Evolutionary conservation across 2,797 vertebrate species (phyloP).

Genomic region (Sebastiscus tertius): DNA sequence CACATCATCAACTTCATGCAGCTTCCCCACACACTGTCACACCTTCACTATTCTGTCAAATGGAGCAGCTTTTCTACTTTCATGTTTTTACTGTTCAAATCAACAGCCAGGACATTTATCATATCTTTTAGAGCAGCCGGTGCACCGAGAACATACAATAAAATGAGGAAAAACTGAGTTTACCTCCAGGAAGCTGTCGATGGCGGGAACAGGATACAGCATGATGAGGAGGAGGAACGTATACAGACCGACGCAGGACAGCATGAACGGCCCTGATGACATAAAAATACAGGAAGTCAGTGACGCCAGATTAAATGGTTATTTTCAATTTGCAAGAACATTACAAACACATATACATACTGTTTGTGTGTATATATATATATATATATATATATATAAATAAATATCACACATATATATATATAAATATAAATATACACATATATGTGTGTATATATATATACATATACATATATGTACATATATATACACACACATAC

Average conservation of each 20-base stretch:
- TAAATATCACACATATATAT: too few relatives aligned
- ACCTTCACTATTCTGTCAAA: neutral
- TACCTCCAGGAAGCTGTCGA: conserved; percentile 91
- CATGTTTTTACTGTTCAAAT: neutral
- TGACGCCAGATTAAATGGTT: neutral
- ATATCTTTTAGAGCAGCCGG: neutral
- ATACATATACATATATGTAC: too few relatives aligned
- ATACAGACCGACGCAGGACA: conserved; percentile 86
- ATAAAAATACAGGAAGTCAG: neutral
- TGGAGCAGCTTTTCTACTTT: neutral
- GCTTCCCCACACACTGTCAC: neutral
- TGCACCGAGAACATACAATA: neutral
- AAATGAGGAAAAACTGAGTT: conserved; percentile 18
- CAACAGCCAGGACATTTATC: neutral
- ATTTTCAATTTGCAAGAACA: neutral
- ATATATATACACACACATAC: too few relatives aligned
- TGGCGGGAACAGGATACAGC: conserved; percentile 87
- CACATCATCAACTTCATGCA: neutral
- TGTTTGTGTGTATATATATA: too few relatives aligned
- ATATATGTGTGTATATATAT: too few relatives aligned
- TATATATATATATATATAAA: too few relatives aligned
- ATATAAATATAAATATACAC: too few relatives aligned
- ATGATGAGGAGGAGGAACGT: conserved; percentile 90
- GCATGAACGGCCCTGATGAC: conserved; percentile 86
- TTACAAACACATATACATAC: too few relatives aligned